Conservation (phyloP, 2,113 vertebrate genomes). For the Rhizomys pruinosus region DNA sequence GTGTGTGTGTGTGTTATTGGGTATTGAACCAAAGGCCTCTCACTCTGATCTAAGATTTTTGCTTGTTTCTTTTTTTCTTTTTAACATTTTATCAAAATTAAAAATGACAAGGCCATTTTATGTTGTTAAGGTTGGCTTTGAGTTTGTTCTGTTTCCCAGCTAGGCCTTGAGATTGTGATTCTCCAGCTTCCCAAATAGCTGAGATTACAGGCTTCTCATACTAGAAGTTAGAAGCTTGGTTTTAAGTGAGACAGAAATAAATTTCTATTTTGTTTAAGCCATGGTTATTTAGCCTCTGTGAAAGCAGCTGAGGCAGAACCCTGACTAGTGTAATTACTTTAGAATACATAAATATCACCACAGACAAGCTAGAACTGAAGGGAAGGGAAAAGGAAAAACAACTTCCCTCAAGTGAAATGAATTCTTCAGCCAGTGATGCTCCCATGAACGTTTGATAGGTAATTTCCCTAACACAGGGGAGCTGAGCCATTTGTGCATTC, state of each 20-base stretch:
- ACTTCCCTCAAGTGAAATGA: background rate
- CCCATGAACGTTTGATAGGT: background rate
- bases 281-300: background rate
- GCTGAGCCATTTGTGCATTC: background rate
- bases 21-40: background rate
- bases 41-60: background rate
- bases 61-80: background rate
- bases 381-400: background rate
- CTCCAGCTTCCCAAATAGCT: background rate
- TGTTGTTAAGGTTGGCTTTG: background rate
- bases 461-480: slow-evolving; percentile 2
- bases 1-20: background rate
- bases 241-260: slow-evolving; percentile 26
- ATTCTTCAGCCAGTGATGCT: background rate
- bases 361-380: background rate
- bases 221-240: background rate
- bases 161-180: background rate
- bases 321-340: background rate
- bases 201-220: background rate
- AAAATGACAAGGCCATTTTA: background rate
- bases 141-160: background rate
- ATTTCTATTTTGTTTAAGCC: background rate
- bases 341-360: background rate
- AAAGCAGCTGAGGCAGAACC: background rate
- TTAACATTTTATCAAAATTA: no score